phyloP scores from a whole-genome alignment of 2,113 vertebrate species.

The Nothoprocta perdicaria region DNA sequence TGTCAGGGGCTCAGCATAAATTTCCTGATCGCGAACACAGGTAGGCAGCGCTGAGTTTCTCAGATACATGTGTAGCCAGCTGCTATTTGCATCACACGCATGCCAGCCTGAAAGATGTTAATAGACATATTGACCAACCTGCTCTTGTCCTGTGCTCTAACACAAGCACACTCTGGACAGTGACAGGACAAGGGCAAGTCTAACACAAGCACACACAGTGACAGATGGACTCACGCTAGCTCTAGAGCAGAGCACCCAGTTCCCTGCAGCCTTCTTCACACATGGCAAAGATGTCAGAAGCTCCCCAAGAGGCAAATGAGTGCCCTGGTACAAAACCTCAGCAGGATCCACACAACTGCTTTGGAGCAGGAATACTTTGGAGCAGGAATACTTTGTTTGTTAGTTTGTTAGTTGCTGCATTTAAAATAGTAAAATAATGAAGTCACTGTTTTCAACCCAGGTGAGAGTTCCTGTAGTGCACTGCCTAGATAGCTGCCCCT shows the following conservation, averaged over 20 bases:
- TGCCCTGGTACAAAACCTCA: rapidly evolving
- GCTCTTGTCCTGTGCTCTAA: not conserved
- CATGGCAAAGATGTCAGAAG: rapidly evolving
- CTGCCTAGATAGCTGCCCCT: rapidly evolving
- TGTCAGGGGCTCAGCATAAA: not conserved
- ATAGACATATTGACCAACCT: not conserved
- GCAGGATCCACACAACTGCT: not conserved
- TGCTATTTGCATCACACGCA: not conserved
- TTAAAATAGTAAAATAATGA: not conserved
- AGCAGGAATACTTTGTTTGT: not conserved
- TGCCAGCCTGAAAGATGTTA: not conserved
- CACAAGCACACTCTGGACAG: not conserved
- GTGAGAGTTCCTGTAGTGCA: rapidly evolving
- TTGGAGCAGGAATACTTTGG: not conserved
- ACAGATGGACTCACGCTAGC: not conserved
- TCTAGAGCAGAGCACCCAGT: not conserved
- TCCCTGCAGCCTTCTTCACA: rapidly evolving
- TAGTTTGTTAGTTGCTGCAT: rapidly evolving
- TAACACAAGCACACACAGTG: not conserved
- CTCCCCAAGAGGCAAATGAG: not conserved
- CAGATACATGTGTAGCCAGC: not conserved
- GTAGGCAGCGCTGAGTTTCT: not conserved
- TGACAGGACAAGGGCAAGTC: too few relatives aligned
- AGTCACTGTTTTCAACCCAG: not conserved
- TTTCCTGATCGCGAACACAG: not conserved